These are phyloP conservation scores for Pelobates fuscus DNA, from an alignment of 2,113 vertebrate genomes.

Conservation along the genomic window DNA sequence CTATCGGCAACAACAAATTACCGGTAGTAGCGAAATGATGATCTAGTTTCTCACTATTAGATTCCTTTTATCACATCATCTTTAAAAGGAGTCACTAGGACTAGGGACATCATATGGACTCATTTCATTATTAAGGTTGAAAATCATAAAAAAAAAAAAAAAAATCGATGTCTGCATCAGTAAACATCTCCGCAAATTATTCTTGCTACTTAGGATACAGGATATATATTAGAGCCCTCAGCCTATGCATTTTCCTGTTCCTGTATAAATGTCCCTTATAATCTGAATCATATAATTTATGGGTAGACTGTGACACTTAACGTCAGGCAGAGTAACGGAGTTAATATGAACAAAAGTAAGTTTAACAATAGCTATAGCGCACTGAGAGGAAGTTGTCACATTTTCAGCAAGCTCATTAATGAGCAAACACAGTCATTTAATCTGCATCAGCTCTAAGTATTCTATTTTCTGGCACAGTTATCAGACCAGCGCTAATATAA, in stretches of 20 bases:
- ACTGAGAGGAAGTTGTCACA: neutral
- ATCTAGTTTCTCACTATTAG: neutral
- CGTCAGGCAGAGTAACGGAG: neutral
- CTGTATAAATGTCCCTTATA: no score
- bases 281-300: no score
- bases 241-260: no score
- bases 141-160: neutral
- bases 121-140: neutral
- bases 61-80: neutral
- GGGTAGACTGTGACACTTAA: neutral
- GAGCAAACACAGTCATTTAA: slow-evolving; percentile 14
- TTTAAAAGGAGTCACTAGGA: neutral
- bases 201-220: no score
- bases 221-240: no score
- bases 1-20: neutral
- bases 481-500: slow-evolving; percentile 30
- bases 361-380: neutral
- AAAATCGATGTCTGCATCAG: no score
- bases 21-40: neutral
- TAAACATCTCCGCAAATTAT: no score
- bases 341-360: neutral
- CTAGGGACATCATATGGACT: neutral
- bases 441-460: slow-evolving; percentile 7
- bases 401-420: slow-evolving; percentile 18
- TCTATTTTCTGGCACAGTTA: slow-evolving; percentile 26